Base-by-base conservation (phyloP, 2,113 vertebrate genomes). In the Nymphicus hollandicus region DNA sequence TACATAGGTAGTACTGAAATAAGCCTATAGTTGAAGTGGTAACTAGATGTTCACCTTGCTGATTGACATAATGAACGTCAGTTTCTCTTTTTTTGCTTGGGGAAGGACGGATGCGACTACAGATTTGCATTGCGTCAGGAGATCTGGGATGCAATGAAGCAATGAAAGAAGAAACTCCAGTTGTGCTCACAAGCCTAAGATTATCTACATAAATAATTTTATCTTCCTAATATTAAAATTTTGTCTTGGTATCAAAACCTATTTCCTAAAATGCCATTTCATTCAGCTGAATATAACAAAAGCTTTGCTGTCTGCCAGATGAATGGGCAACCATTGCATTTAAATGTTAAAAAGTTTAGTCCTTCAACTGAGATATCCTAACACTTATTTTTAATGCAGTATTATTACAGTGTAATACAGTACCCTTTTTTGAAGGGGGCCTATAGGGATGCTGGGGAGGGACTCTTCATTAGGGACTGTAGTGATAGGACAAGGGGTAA, bases 51-150 rank as follows among this genome's bases (percentile, higher is more conserved):
- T 98, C 70, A 74, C 44, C 84, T 96, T 89, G 89, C 86, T 95
- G 94, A 97, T 97, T 96, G 93, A 88, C 14, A 17, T 93, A 94
- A 76, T 82, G 96, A 98, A 97, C 95, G 95, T 71, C 39, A 94
- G 77, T 94, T 28, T 96, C 95, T 91, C 81, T 97, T 96, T 86
- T 93, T 88, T 91, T 91, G 12, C 69, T 31, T 94, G 89, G 91
- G 95, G 79, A 91, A 92, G 66, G 52, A 89, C 63, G 94, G 84
- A 94, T 97, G 55, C 86, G 96, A 53, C 68, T 91, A 79, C 96
- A 97, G 65, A 37, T 93, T 73, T 96, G 87, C 46, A 29, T 79
- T 80, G 65, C 69, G 28, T 96, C 69, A 55, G 37, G 78, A 97
- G 86, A 46, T 81, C 24, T 58, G 76, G 33, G 44, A 76, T 88